phyloP scores from a whole-genome alignment of 2,888 invertebrate species.

The Epiblema foenella region DNA sequence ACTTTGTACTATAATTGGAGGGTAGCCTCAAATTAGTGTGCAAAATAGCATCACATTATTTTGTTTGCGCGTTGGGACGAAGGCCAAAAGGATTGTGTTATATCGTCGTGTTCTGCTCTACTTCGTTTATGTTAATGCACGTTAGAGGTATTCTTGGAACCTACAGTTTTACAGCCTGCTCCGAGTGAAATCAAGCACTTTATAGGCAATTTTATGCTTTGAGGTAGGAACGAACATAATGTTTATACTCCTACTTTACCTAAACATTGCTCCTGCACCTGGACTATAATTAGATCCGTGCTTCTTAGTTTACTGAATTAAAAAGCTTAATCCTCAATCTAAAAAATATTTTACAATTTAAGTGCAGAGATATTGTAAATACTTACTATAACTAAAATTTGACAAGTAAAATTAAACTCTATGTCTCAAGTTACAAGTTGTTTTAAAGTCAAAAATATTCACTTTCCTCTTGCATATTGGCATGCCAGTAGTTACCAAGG shows the following conservation, averaged over 20 bases:
- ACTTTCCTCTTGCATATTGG: no score
- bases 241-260: neutral
- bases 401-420: no score
- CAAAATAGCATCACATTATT: neutral
- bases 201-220: constrained; percentile 30
- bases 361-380: no score
- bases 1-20: neutral
- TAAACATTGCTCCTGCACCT: constrained; percentile 5
- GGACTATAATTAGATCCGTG: neutral
- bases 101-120: constrained; percentile 39
- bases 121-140: constrained; percentile 34
- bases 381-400: no score
- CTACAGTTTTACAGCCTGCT: constrained; percentile 29
- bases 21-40: neutral
- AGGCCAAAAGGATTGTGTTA: constrained; percentile 42
- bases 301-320: neutral
- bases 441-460: no score
- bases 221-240: constrained; percentile 22
- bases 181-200: constrained; percentile 21
- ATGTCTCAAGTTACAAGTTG: no score
- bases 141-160: constrained; percentile 39
- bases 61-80: constrained; percentile 21
- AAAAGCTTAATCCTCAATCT: neutral
- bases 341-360: neutral
- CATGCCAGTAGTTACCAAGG: no score